Base-by-base conservation (phyloP, 2,888 invertebrate genomes). In the Sphecodes monilicornis region DNA sequence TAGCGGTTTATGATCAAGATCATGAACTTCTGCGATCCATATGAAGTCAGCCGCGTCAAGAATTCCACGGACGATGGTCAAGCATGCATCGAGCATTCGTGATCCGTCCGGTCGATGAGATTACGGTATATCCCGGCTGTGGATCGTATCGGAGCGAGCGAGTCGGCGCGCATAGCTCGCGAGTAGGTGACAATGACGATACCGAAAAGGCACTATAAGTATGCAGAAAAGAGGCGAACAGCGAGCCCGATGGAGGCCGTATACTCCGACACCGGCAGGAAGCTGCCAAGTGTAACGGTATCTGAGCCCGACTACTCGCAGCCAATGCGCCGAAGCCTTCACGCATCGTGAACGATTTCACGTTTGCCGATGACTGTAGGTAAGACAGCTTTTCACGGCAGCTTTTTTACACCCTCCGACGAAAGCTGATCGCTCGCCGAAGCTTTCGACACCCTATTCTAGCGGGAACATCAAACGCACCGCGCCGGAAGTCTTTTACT, bases 201-300 rank as follows among this genome's bases (percentile, higher is more conserved):
- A 86, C 73, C 81, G 64, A 85, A 85, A 87, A 86, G 82, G 71
- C 60, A 50, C 79, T 82, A 89, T 91, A 92, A 91, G 90, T 92
- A 93, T 93, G 91, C 91, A 90, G 89, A 90, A 78, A 83, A 89
- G 86, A 88, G 80, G 86, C 86, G 89, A 84, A 81, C 86, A 85
- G 89, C 86, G 90, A 84, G 29, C 46, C 1, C 90, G 90, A 91
- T 88, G 90, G 88, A 88, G 91, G 87, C 88, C 89, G 88, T 50
- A 50, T n/a, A 80, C 64, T 82, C 86, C 85, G 79, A 83, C 76
- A 50, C 22, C 41, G 91, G 90, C 93, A 93, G 93, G 94, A 93
- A 93, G 91, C 92, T 93, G 91, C 90, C 91, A 91, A 91, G 88
- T 90, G 89, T 94, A 94, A 94, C 94, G 93, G 94, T 92, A 94